Percentiles rank a stretch among this genome's conserved stretches.
These are phyloP conservation scores for Actinia equina DNA, from an alignment of 64 coral and sea anemone genomes.

Conservation along the genomic window DNA sequence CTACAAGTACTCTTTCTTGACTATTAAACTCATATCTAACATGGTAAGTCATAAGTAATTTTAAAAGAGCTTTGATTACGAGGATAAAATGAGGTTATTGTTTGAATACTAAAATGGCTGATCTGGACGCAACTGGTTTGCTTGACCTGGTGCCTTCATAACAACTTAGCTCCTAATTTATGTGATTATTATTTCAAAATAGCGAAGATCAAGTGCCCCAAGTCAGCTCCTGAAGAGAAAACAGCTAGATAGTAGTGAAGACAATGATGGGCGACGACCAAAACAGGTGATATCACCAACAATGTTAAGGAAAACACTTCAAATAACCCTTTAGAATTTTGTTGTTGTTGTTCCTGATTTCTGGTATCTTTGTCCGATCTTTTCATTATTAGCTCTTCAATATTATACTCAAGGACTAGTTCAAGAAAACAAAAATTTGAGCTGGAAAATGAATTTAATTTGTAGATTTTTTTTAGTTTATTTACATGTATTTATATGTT, in stretches of 20 bases:
- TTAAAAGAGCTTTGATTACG: background rate
- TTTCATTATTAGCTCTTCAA: background rate
- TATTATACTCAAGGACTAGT: background rate
- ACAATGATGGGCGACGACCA: constrained; percentile 33
- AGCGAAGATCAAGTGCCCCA: constrained; percentile 87
- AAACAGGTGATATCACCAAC: constrained; percentile 39
- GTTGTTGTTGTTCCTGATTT: background rate
- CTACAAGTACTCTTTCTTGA: background rate
- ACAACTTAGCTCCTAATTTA: background rate
- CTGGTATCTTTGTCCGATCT: background rate
- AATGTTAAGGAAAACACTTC: background rate
- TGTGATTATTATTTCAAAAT: constrained; percentile 10
- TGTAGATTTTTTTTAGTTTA: background rate
- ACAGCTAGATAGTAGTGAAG: constrained; percentile 29
- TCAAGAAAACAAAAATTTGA: background rate
- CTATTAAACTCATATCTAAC: background rate
- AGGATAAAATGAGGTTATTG: background rate
- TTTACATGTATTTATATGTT: background rate
- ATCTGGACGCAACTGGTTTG: too few species aligned
- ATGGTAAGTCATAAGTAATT: background rate
- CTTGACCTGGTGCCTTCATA: too few species aligned
- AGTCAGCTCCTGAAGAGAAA: constrained; percentile 87
- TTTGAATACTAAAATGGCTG: background rate
- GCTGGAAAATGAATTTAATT: background rate
- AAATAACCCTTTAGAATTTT: background rate